Percentiles rank a stretch among this genome's conserved stretches.
These are phyloP conservation scores for Mionectes olivaceus DNA, from an alignment of 2,797 vertebrate genomes.

Conservation along the genomic window DNA sequence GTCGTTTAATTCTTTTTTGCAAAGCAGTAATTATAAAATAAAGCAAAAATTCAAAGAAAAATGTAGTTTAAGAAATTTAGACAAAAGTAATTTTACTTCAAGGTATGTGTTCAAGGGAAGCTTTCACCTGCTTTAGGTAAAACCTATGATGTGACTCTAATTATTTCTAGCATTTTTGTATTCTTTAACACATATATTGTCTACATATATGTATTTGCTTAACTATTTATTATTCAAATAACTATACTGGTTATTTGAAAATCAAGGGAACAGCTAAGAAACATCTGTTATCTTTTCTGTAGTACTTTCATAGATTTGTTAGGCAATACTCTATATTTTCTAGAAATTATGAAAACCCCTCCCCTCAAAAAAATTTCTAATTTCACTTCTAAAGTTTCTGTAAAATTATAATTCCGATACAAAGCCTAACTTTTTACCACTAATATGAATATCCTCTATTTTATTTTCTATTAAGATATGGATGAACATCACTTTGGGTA, in stretches of 20 bases:
- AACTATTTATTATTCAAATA: neutral
- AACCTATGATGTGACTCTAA: neutral
- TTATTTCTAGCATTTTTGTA: neutral
- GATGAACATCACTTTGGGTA: neutral
- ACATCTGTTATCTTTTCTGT: neutral
- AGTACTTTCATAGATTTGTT: neutral
- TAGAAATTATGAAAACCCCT: neutral
- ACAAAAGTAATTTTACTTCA: neutral
- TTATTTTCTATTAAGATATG: neutral
- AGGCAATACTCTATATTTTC: neutral
- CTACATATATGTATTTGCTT: neutral
- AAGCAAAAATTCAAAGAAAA: neutral
- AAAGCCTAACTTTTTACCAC: neutral
- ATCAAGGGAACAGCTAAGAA: neutral
- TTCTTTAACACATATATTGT: neutral
- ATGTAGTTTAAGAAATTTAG: neutral
- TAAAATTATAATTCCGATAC: neutral
- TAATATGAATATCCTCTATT: neutral
- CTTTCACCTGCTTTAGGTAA: neutral
- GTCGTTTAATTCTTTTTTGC: neutral
- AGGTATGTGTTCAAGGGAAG: fast-evolving
- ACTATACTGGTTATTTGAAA: neutral
- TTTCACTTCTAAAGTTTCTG: neutral
- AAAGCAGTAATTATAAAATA: neutral
- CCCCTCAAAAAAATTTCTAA: neutral